These are phyloP conservation scores for Cheilosia vernalis DNA, from an alignment of 2,888 invertebrate species.

Conservation along the genomic window DNA sequence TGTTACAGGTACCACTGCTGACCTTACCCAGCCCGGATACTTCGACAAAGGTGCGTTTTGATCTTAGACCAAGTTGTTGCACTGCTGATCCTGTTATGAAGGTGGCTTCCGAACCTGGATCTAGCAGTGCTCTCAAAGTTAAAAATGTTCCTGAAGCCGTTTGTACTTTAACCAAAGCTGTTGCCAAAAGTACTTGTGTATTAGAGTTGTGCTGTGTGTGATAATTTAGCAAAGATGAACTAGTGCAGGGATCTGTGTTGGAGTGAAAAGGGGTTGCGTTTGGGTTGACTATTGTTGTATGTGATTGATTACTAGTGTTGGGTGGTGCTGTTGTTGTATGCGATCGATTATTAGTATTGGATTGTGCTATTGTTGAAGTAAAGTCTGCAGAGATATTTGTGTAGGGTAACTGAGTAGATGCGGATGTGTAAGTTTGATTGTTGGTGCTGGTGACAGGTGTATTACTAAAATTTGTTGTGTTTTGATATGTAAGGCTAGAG, in stretches of 20 bases:
- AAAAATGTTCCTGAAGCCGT: background rate
- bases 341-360: no score
- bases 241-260: background rate
- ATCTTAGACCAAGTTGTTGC: background rate
- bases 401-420: background rate
- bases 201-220: background rate
- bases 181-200: background rate
- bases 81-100: conserved; percentile 15
- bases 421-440: background rate
- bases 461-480: background rate
- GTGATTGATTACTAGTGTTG: background rate
- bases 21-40: conserved; percentile 12
- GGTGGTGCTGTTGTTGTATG: background rate
- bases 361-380: background rate
- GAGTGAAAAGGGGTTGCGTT: conserved; percentile 1
- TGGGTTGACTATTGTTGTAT: background rate
- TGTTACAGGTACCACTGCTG: conserved; percentile 5
- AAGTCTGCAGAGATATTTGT: background rate
- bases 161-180: background rate
- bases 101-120: conserved; percentile 5
- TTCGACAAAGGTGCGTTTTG: background rate
- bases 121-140: background rate
- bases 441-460: background rate
- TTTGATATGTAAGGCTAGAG: background rate
- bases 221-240: background rate